phyloP scores from a whole-genome alignment of 2,888 invertebrate species.

The Drosophila algonquin region DNA sequence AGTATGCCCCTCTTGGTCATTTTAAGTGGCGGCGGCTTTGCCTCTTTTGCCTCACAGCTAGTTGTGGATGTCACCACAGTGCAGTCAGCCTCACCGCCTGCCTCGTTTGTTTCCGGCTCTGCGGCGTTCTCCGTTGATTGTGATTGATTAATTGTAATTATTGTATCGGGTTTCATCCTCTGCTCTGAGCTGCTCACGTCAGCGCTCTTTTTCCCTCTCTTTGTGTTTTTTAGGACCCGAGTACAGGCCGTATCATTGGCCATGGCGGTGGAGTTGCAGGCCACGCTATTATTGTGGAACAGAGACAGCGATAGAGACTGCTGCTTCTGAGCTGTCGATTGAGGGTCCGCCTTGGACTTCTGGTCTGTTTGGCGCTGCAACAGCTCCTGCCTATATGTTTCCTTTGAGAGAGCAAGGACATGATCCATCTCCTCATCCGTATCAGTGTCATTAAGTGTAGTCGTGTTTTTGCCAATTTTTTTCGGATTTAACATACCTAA shows the following conservation, averaged over 20 bases:
- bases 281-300: constrained; percentile 55
- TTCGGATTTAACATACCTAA: no score
- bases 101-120: not conserved
- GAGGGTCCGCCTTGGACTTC: not conserved
- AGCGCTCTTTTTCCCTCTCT: constrained; percentile 1
- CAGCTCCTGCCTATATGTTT: constrained; percentile 42
- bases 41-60: constrained; percentile 30
- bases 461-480: constrained; percentile 1
- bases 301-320: constrained; percentile 42
- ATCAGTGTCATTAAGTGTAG: constrained; percentile 26
- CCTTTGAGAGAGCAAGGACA: constrained; percentile 54
- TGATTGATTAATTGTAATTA: not conserved
- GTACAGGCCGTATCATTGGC: constrained; percentile 41
- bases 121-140: not conserved
- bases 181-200: constrained; percentile 24
- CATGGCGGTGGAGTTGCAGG: constrained; percentile 77
- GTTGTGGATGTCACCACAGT: constrained; percentile 77
- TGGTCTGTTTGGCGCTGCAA: constrained; percentile 11
- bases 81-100: constrained; percentile 64
- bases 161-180: not conserved
- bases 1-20: constrained; percentile 60
- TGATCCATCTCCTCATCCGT: constrained; percentile 42
- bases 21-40: constrained; percentile 22
- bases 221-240: constrained; percentile 16
- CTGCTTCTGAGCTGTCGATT: constrained; percentile 1